Evolutionary conservation across 2,113 vertebrate genomes (phyloP).

Genomic region (Apodemus sylvaticus): DNA sequence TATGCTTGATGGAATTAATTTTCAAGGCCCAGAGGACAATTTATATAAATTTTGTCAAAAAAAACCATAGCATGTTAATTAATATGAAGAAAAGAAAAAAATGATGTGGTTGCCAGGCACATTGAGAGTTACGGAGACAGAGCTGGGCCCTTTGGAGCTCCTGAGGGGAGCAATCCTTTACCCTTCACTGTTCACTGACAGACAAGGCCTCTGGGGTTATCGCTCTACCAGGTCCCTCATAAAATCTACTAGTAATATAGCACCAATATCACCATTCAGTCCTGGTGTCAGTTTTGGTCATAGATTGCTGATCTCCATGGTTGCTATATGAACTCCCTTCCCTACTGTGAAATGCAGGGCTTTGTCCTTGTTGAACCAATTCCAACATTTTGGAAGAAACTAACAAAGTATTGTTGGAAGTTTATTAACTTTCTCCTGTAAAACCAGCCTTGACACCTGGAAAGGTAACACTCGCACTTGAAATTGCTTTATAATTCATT

Average conservation of each 20-base stretch:
- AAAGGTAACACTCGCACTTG: neutral
- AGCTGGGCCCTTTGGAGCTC: neutral
- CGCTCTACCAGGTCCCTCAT: neutral
- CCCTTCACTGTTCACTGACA: neutral
- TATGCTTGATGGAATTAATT: constrained; percentile 64
- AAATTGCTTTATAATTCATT: neutral
- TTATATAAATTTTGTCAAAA: constrained; percentile 24
- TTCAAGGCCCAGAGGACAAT: constrained; percentile 52
- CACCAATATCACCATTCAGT: neutral
- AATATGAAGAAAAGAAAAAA: neutral
- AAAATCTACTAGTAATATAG: constrained; percentile 12
- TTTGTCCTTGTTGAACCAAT: neutral
- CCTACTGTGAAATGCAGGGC: constrained; percentile 15
- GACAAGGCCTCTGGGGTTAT: neutral
- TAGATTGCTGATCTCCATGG: neutral
- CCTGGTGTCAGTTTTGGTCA: neutral
- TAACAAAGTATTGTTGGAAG: neutral
- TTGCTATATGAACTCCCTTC: neutral
- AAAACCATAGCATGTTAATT: constrained; percentile 1
- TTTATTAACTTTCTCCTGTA: neutral
- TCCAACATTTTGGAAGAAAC: constrained; percentile 19
- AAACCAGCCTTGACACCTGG: neutral
- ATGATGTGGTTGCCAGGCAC: neutral
- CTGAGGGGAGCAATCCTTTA: neutral
- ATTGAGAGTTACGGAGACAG: neutral